A percentile compares a stretch with the other conserved stretches of the same genome.
Evolutionary conservation across 2,113 vertebrate species (phyloP).

Genomic region (Baryphthengus martii): DNA sequence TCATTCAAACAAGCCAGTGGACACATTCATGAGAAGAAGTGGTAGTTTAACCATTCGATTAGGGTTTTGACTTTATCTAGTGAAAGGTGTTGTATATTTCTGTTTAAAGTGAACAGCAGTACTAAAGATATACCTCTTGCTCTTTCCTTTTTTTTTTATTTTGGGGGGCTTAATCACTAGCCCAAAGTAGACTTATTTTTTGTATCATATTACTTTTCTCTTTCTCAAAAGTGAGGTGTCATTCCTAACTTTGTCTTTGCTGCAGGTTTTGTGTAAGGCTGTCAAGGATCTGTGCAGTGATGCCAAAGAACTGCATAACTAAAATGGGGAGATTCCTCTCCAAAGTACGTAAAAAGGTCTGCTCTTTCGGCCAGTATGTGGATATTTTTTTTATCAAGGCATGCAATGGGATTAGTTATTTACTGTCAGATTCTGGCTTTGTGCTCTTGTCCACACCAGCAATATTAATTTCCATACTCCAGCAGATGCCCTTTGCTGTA

Average conservation of each 20-base stretch:
- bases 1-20: background rate
- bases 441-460: background rate
- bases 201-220: background rate
- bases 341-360: background rate
- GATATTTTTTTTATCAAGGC: background rate
- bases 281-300: background rate
- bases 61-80: background rate
- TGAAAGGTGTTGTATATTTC: background rate
- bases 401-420: background rate
- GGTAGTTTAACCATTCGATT: background rate
- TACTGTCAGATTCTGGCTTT: background rate
- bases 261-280: background rate
- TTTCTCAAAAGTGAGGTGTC: background rate
- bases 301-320: background rate
- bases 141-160: background rate
- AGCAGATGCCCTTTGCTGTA: background rate
- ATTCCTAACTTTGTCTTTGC: background rate
- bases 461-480: background rate
- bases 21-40: background rate
- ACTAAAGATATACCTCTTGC: background rate
- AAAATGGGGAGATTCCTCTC: background rate
- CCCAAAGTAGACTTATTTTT: background rate
- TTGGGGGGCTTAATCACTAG: background rate
- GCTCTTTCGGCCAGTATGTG: background rate
- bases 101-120: background rate